Evolutionary conservation across 2,113 vertebrate genomes (phyloP), one percentile per base, ranked within the genome.

Genomic region (Pseudonaja textilis): DNA sequence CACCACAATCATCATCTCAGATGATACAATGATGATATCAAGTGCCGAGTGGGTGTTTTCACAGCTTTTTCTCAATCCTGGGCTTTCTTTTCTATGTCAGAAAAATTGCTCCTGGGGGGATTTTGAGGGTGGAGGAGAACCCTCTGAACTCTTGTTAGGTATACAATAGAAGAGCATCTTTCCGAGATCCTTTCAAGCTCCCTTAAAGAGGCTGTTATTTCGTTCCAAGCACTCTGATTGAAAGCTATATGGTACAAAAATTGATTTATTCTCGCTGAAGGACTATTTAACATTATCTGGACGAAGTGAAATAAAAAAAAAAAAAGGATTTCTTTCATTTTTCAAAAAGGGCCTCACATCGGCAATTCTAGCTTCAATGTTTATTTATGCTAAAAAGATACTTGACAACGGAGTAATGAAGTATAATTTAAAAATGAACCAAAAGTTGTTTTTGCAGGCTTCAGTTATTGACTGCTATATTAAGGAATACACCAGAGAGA

Each of bases 231-330:
- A 88, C 87, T 86, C 91, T 94, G 95, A 95, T 94, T 95, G 95
- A 90, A 95, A 95, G 93, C 96, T 96, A 81, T 95, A 96, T 90
- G 94, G 95, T 95, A 95, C 95, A 95, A 97, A 95, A 96, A 56
- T 94, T 94, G 93, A 95, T 96, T 95, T 96, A 88, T 94, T 95
- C 92, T 93, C 95, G 90, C 93, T 96, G 95, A 97, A 97, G 90
- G 93, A 95, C 89, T 81, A 89, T 94, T 95, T 96, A 93, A 90
- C 97, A 96, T 95, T 54, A 95, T 94, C 95, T 93, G 93, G 97
- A 96, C 92, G 95, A 96, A 96, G 93, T 87, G 95, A 95, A 96
- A 96, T 93, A 45, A 95, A 96, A 95, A 97, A 96, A n/a, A 12
- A 74, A 55, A 3, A 18, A 20, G 64, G 29, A 3, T 20, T 81